These are phyloP conservation scores for Papilio glaucus DNA, from an alignment of 1,140 invertebrate genomes.

Conservation along the genomic window DNA sequence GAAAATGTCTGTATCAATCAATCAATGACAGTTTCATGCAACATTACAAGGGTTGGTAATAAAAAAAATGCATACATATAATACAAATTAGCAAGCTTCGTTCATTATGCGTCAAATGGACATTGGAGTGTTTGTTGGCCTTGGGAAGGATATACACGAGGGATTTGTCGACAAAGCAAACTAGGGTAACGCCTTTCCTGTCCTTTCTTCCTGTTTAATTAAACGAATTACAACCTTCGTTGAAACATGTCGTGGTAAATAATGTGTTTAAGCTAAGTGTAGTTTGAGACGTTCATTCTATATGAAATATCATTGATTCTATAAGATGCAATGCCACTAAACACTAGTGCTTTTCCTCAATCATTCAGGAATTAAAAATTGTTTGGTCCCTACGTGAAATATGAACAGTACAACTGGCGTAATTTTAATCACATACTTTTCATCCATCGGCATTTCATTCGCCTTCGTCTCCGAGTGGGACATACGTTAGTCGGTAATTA, in stretches of 20 bases:
- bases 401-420: too few relatives aligned
- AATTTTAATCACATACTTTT: too few relatives aligned
- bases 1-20: too few relatives aligned
- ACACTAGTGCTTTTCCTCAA: too few relatives aligned
- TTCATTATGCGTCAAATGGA: background rate
- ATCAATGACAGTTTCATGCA: too few relatives aligned
- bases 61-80: background rate
- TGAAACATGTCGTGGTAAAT: conserved; percentile 11
- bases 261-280: conserved; percentile 22
- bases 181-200: conserved; percentile 43
- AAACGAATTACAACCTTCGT: conserved; percentile 51
- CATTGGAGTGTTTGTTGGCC: conserved; percentile 53
- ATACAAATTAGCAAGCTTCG: background rate
- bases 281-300: background rate
- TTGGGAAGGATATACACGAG: conserved; percentile 49
- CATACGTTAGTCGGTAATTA: background rate
- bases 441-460: background rate
- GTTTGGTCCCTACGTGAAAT: too few relatives aligned
- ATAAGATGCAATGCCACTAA: too few relatives aligned
- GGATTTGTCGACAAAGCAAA: conserved; percentile 60
- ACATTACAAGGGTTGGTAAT: background rate
- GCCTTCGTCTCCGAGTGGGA: background rate
- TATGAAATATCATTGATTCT: too few relatives aligned
- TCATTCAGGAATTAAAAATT: too few relatives aligned
- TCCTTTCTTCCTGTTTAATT: conserved; percentile 69